A percentile compares a stretch with the other conserved stretches of the same genome.
These are phyloP conservation scores for Lissocephala sabroskyi DNA, from an alignment of 2,888 invertebrate species.

Conservation along the genomic window DNA sequence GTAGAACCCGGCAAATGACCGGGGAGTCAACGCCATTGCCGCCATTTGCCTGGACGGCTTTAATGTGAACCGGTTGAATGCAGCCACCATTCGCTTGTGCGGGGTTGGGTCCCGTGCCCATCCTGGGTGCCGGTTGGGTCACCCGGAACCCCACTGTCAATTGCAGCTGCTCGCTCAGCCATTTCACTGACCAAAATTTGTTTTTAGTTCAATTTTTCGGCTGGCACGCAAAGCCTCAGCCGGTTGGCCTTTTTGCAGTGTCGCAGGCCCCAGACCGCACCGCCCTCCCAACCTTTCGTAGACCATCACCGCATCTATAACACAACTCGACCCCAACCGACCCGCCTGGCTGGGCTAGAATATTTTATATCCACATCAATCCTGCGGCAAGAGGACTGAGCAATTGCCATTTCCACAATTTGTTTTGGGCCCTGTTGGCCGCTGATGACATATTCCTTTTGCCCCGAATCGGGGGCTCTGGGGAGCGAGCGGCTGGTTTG, in stretches of 20 bases:
- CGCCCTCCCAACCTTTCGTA: too few relatives aligned
- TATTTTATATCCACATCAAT: constrained; percentile 41
- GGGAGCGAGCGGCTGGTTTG: too few relatives aligned
- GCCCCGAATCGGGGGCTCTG: constrained; percentile 26
- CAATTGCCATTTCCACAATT: constrained; percentile 48
- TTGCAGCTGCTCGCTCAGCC: constrained; percentile 46
- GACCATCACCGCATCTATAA: too few relatives aligned
- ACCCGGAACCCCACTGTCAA: constrained; percentile 38
- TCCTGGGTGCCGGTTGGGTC: too few relatives aligned
- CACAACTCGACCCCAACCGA: too few relatives aligned
- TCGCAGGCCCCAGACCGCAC: too few relatives aligned
- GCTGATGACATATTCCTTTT: constrained; percentile 35
- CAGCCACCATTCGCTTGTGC: too few relatives aligned
- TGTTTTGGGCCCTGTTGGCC: constrained; percentile 28
- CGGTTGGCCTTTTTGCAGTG: constrained; percentile 8
- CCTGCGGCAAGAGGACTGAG: constrained; percentile 18
- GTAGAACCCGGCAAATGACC: constrained; percentile 1
- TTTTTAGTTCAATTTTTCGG: constrained; percentile 51
- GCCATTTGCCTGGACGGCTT: not conserved
- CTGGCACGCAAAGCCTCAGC: constrained; percentile 11
- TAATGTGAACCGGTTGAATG: constrained; percentile 12
- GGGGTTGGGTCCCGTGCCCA: too few relatives aligned
- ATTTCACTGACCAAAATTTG: constrained; percentile 33
- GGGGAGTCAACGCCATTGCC: not conserved
- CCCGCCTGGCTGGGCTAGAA: constrained; percentile 21